These are phyloP conservation scores for Onchidella celtica DNA, from an alignment of 2,888 invertebrate species.

Conservation along the genomic window DNA sequence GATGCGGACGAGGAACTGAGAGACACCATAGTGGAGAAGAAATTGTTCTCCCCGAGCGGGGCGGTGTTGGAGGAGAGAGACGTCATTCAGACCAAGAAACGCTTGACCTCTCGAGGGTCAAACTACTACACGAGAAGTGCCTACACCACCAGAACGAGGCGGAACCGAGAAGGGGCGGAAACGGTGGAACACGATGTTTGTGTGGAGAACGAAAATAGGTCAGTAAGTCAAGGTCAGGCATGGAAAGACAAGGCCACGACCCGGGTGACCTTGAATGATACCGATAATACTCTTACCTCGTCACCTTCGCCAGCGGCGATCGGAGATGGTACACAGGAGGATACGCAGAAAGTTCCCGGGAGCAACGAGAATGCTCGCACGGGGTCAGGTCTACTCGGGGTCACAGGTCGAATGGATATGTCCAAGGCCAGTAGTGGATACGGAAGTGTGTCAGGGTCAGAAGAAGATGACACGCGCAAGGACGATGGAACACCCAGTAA, in stretches of 20 bases:
- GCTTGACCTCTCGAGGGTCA: slow-evolving; percentile 69
- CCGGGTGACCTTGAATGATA: slow-evolving; percentile 36
- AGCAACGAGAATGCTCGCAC: background rate
- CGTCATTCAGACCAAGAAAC: slow-evolving; percentile 65
- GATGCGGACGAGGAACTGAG: slow-evolving; percentile 65
- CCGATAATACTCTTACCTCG: background rate
- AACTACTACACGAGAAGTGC: slow-evolving; percentile 68
- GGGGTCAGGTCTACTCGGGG: background rate
- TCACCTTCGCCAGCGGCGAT: background rate
- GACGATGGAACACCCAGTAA: background rate
- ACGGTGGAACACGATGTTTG: slow-evolving; percentile 65
- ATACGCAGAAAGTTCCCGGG: background rate
- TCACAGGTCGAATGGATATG: slow-evolving; percentile 53
- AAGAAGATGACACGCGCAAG: slow-evolving; percentile 52
- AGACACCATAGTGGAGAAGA: slow-evolving; percentile 68
- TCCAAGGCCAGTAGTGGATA: slow-evolving; percentile 63
- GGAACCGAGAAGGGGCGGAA: slow-evolving; percentile 59
- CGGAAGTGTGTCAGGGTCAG: slow-evolving; percentile 60
- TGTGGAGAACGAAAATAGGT: slow-evolving; percentile 67
- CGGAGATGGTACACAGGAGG: background rate
- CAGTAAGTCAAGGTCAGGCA: slow-evolving; percentile 64
- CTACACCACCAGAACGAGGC: slow-evolving; percentile 60
- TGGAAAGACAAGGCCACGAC: slow-evolving; percentile 49
- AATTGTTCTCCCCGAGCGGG: slow-evolving; percentile 64
- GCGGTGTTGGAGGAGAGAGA: slow-evolving; percentile 65